These are phyloP conservation scores for Antheraea assamensis DNA, from an alignment of 2,888 invertebrate species.

Conservation along the genomic window DNA sequence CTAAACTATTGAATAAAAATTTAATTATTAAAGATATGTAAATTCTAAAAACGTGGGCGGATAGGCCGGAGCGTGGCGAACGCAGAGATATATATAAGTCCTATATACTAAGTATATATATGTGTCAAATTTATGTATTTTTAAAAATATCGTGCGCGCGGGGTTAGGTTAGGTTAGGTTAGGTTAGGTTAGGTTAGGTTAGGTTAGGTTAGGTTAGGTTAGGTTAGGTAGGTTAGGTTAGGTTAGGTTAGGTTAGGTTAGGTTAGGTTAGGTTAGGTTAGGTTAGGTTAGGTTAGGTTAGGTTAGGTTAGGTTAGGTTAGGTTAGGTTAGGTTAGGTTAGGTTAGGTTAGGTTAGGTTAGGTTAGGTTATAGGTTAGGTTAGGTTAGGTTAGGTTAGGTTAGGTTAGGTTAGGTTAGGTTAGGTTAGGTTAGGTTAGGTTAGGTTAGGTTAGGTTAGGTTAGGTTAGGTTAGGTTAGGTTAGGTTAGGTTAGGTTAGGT, in stretches of 20 bases:
- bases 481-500: slow-evolving; percentile 33
- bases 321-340: slow-evolving; percentile 24
- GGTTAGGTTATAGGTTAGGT: slow-evolving; percentile 23
- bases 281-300: slow-evolving; percentile 30
- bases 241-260: background rate
- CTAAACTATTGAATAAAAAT: too few relatives aligned
- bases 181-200: slow-evolving; percentile 29
- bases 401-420: slow-evolving; percentile 33
- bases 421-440: slow-evolving; percentile 33
- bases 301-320: slow-evolving; percentile 30
- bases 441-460: slow-evolving; percentile 33
- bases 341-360: too few relatives aligned
- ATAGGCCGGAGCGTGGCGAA: too few relatives aligned
- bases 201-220: too few relatives aligned
- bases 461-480: slow-evolving; percentile 33
- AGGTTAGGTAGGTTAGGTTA: too few relatives aligned
- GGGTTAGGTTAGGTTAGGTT: slow-evolving; percentile 27
- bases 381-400: slow-evolving; percentile 33
- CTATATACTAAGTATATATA: too few relatives aligned
- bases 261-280: slow-evolving; percentile 29
- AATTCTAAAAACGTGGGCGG: too few relatives aligned
- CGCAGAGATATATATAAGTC: too few relatives aligned
- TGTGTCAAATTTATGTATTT: slow-evolving; percentile 28
- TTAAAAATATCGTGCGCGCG: too few relatives aligned
- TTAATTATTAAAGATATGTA: too few relatives aligned